Base-by-base conservation (phyloP, 2,797 vertebrate species). In the Clarias laeviceps region DNA sequence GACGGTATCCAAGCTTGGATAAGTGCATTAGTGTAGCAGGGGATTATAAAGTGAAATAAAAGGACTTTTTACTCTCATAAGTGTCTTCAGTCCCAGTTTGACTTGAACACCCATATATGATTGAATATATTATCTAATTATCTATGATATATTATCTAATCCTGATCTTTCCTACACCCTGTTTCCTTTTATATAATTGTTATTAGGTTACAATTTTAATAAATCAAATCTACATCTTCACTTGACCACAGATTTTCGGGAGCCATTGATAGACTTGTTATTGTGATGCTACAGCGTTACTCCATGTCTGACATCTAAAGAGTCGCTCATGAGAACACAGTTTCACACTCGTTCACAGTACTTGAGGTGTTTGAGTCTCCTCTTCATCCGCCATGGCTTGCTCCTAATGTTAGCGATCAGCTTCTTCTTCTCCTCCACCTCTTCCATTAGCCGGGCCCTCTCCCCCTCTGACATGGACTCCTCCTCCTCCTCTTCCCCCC, bases 401-500 rank as follows among this genome's bases (percentile, higher is more conserved):
- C 93, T 99, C 90, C 97, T 95, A 90, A 99, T 97, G 80, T 90
- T 96, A 61, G 97, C 93, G 0, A 99, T 97, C 40, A 99, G 94
- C 85, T 98, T 97, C 94, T 99, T 99, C 93, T 98, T 99, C 87
- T 99, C 98, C 90, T 99, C 98, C 70, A 99, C 97, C 91, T 98
- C 96, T 89, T 99, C 97, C 95, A 96, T 96, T 87, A 99, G 92
- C 87, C 29, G 92, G 0, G 91, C 94, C 15, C 97, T 95, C 90
- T 99, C 97, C 82, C 97, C 97, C 89, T 98, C 98, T 0, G 96
- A 97, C 92, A 98, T 93, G 1, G 97, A 97, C 56, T 98, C 97
- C 0, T 96, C 95, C 15, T 96, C 89, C n/a, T 94, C 94, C 4
- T 92, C 94, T 4, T 92, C 92, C 0, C 91, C 90, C 0, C 92